Conservation (phyloP, 2,113 vertebrate genomes). For the Garra rufa region DNA sequence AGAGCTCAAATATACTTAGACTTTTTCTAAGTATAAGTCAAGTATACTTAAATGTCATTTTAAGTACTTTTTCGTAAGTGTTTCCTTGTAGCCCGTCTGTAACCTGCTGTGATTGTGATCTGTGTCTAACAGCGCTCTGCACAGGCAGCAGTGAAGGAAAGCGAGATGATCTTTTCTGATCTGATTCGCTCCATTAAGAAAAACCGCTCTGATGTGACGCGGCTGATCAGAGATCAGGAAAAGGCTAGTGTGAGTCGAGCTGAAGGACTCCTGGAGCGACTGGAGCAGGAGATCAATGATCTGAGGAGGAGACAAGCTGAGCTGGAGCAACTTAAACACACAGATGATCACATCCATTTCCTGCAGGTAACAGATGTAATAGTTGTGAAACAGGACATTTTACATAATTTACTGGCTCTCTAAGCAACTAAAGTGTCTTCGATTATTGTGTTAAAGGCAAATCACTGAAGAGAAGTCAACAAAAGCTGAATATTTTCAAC, state of each 20-base stretch:
- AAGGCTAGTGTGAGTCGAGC: background rate
- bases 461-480: background rate
- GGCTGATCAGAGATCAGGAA: constrained; percentile 16
- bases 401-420: background rate
- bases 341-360: background rate
- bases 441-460: background rate
- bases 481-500: background rate
- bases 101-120: too few relatives aligned
- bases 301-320: background rate
- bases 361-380: constrained; percentile 2
- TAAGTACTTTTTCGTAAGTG: too few relatives aligned
- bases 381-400: background rate
- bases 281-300: constrained; percentile 5
- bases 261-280: background rate
- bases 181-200: background rate
- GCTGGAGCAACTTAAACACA: background rate
- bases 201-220: background rate
- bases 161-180: background rate
- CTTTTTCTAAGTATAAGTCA: too few relatives aligned
- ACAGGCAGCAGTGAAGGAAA: background rate
- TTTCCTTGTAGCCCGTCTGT: too few relatives aligned
- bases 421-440: background rate
- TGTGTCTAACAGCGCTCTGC: too few relatives aligned
- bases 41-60: too few relatives aligned
- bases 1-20: too few relatives aligned